These are phyloP conservation scores for Microcebus murinus DNA, from an alignment of 2,113 vertebrate genomes.

Conservation along the genomic window DNA sequence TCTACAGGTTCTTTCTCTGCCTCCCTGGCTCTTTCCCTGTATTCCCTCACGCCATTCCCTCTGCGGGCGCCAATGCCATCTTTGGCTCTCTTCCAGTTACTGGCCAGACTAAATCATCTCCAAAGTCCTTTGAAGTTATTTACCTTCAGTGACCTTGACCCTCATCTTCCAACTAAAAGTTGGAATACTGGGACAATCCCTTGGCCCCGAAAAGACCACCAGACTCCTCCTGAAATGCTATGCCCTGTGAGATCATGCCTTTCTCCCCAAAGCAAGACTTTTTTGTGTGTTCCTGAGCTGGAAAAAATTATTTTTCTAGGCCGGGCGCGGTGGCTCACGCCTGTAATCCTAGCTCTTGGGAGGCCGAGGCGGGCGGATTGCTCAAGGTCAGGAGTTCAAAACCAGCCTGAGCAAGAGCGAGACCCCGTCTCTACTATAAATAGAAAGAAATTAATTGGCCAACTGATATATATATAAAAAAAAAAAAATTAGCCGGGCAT, in stretches of 20 bases:
- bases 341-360: too few relatives aligned
- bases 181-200: background rate
- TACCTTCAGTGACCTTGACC: background rate
- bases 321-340: too few relatives aligned
- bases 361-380: too few relatives aligned
- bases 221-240: background rate
- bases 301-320: conserved; percentile 1
- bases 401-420: too few relatives aligned
- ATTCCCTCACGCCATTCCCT: background rate
- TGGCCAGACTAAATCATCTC: background rate
- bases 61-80: accelerated
- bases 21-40: background rate
- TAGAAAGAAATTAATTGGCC: too few relatives aligned
- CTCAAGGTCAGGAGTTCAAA: too few relatives aligned
- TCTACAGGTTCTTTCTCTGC: background rate
- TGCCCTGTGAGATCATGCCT: background rate
- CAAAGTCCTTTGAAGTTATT: background rate
- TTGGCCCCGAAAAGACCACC: background rate
- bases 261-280: background rate
- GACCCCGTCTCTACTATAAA: too few relatives aligned
- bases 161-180: background rate
- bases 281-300: background rate
- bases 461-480: too few relatives aligned
- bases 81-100: background rate
- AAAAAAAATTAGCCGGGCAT: too few relatives aligned